Evolutionary conservation across 2,113 vertebrate species (phyloP), one percentile per base, ranked within the genome.

Genomic region (Catagonus wagneri): DNA sequence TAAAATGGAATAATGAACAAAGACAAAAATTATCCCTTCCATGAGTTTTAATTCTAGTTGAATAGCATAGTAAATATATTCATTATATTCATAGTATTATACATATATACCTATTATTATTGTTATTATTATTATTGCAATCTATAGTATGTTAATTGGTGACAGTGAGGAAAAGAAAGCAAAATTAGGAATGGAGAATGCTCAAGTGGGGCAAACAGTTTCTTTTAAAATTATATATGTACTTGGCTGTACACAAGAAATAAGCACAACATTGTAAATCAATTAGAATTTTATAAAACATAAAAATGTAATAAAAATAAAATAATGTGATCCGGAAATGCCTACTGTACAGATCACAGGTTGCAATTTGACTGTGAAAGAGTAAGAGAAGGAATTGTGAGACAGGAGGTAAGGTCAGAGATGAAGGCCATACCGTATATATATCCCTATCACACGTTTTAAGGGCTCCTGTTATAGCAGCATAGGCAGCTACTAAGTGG

Each of bases 341-440:
- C 17, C 25, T 22, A 25, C 2, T 61, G 1, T 60, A 11, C 0
- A 58, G 13, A 58, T 11, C 5, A 56, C 52, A 75, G 52, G 9
- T 19, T 0, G 12, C 6, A 78, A 8, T 69, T 16, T 25, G 23
- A 83, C 1, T 52, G 5, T 1, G 12, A 60, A 60, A 58, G 10
- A 58, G 8, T 68, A 29, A 71, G 9, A 44, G 39, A 32, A 63
- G 29, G 32, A 83, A 0, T 20, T 23, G 16, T 61, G 7, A 39
- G 1, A 7, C 7, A n/a, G 9, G 16, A 8, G 10, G 20, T 2
- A 5, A 50, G 7, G 14, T 81, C 13, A 32, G 2, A 56, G 39
- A 50, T 1, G 17, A 69, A 22, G 0, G 0, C 1, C 23, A 56
- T 12, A 15, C 2, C 0, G n/a, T n/a, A 17, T 2, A 2, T 20